These are phyloP conservation scores for Alviniconcha strummeri DNA, from an alignment of 2,888 invertebrate genomes.

Conservation along the genomic window DNA sequence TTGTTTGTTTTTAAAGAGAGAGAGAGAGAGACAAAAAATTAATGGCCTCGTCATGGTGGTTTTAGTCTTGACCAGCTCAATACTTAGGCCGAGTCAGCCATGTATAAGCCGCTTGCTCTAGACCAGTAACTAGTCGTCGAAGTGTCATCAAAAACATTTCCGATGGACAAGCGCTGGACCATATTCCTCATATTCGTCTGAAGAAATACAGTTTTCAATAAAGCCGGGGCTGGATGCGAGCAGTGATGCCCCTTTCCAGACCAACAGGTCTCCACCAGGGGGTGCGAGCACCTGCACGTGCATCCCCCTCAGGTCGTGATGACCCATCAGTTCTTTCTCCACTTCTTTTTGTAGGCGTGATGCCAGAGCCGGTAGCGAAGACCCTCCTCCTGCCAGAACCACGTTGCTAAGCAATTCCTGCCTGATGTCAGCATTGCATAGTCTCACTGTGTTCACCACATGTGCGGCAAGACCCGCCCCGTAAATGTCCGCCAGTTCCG, in stretches of 20 bases:
- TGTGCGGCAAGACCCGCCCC: conserved; percentile 11
- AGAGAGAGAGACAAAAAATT: not conserved
- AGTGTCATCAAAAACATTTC: not conserved
- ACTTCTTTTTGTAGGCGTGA: conserved; percentile 7
- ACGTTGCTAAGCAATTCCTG: conserved; percentile 12
- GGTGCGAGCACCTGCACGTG: not conserved
- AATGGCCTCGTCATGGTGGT: not conserved
- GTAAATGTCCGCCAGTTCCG: not conserved
- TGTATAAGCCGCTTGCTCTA: too few species aligned
- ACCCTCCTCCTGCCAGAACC: conserved; percentile 9
- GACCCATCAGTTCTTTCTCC: not conserved
- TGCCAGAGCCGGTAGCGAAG: conserved; percentile 2
- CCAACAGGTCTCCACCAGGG: conserved; percentile 10
- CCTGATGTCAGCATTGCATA: not conserved
- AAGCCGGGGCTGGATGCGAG: not conserved
- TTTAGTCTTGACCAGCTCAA: too few species aligned
- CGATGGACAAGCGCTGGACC: not conserved
- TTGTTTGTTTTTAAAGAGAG: too few species aligned
- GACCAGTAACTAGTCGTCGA: too few species aligned
- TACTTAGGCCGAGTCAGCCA: too few species aligned
- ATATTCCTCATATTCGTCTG: conserved; percentile 12
- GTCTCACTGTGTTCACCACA: not conserved
- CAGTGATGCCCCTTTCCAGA: not conserved
- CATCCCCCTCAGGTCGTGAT: not conserved
- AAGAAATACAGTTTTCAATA: not conserved